Percentiles rank a stretch among this genome's conserved stretches.
Conservation (phyloP, 1,140 invertebrate species). For the Lepidotrigona ventralis region DNA sequence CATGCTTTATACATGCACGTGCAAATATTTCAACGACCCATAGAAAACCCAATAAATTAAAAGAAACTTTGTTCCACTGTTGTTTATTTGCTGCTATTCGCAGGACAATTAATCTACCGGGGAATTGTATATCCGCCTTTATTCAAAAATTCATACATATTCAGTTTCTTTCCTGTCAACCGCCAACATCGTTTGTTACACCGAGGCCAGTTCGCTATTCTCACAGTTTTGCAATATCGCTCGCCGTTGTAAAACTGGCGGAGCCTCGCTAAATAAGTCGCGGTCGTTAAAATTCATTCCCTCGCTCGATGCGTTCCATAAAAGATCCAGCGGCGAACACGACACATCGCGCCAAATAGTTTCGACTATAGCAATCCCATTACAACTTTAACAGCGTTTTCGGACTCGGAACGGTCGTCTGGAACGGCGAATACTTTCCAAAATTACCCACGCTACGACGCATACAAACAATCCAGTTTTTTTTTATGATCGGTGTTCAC, state of each 20-base stretch:
- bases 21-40: not conserved
- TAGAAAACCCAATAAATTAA: not conserved
- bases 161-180: constrained; percentile 2
- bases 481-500: not conserved
- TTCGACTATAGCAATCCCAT: not conserved
- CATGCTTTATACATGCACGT: not conserved
- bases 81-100: not conserved
- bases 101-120: not conserved
- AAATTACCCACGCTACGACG: constrained; percentile 5
- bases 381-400: not conserved
- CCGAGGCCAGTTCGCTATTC: not conserved
- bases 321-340: constrained; percentile 6
- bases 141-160: constrained; percentile 19
- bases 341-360: constrained; percentile 4
- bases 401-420: not conserved
- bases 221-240: not conserved
- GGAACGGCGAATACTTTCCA: not conserved
- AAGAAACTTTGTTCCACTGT: not conserved
- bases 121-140: not conserved
- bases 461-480: not conserved
- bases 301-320: constrained; percentile 1
- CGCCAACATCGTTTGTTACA: not conserved
- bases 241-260: not conserved
- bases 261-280: constrained; percentile 1
- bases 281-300: constrained; percentile 16